A percentile compares a stretch with the other conserved stretches of the same genome.
Evolutionary conservation across 2,797 vertebrate genomes (phyloP).

Genomic region (Amblyraja radiata): DNA sequence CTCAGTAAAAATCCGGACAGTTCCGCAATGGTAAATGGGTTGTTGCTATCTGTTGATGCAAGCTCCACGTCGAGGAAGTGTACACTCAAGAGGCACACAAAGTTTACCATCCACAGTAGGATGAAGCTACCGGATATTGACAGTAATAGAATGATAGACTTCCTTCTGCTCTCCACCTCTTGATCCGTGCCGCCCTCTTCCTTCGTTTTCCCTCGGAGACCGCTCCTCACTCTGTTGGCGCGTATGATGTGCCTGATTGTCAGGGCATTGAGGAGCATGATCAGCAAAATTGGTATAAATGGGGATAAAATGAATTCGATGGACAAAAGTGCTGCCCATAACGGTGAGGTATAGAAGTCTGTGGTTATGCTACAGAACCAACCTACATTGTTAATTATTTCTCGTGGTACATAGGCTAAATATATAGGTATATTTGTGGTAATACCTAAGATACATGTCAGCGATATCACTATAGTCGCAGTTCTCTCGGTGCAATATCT

Average conservation of each 20-base stretch:
- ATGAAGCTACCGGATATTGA: background rate
- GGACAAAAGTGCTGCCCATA: background rate
- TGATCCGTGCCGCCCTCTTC: background rate
- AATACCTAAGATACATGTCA: background rate
- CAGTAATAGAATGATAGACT: background rate
- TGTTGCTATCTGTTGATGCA: background rate
- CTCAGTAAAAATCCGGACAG: background rate
- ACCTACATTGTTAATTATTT: background rate
- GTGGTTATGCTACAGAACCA: background rate
- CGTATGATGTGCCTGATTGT: background rate
- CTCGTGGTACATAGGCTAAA: background rate
- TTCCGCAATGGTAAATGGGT: background rate
- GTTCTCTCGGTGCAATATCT: slow-evolving; percentile 4
- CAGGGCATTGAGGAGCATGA: background rate
- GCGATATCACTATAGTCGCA: background rate
- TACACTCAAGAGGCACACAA: background rate
- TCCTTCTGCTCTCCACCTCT: background rate
- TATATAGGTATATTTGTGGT: background rate
- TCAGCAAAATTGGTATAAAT: background rate
- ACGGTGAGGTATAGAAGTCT: background rate
- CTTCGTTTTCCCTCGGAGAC: background rate
- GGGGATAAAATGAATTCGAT: background rate
- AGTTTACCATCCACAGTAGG: no score
- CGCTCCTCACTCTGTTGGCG: background rate
- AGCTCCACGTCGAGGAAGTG: background rate